These are phyloP conservation scores for Harpagoxenus sublaevis DNA, from an alignment of 2,888 invertebrate species.

Conservation along the genomic window DNA sequence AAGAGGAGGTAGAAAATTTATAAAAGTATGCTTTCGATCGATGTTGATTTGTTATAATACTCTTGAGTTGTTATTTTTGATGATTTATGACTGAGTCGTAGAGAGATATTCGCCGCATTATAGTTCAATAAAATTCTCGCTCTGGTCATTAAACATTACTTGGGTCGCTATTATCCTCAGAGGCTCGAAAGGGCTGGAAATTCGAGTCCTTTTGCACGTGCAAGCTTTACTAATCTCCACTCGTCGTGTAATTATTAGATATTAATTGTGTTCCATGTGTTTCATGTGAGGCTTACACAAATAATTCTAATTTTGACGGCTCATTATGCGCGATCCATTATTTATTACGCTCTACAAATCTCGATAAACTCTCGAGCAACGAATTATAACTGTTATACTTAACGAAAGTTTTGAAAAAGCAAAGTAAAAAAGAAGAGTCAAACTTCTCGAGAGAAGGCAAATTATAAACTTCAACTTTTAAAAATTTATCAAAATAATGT, in stretches of 20 bases:
- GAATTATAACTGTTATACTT: neutral
- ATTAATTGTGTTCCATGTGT: neutral
- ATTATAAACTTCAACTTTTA: constrained; percentile 11
- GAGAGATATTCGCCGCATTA: neutral
- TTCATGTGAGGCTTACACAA: neutral
- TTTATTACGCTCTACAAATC: neutral
- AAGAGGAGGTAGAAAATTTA: neutral
- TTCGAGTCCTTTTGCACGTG: neutral
- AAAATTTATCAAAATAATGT: constrained; percentile 5
- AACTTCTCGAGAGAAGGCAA: neutral
- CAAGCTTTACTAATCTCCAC: neutral
- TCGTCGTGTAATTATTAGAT: constrained; percentile 9
- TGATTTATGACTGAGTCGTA: neutral
- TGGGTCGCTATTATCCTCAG: neutral
- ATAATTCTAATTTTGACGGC: constrained; percentile 12
- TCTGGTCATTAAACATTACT: neutral
- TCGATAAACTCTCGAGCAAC: neutral
- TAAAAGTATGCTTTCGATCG: neutral
- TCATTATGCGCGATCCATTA: neutral
- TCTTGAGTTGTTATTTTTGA: neutral
- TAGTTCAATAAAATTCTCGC: neutral
- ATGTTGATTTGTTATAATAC: neutral
- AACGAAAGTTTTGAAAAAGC: neutral
- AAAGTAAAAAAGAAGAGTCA: neutral
- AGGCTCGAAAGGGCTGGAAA: neutral